phyloP scores from a whole-genome alignment of 2,888 invertebrate species.

The Pycnomerus fuliginosus region DNA sequence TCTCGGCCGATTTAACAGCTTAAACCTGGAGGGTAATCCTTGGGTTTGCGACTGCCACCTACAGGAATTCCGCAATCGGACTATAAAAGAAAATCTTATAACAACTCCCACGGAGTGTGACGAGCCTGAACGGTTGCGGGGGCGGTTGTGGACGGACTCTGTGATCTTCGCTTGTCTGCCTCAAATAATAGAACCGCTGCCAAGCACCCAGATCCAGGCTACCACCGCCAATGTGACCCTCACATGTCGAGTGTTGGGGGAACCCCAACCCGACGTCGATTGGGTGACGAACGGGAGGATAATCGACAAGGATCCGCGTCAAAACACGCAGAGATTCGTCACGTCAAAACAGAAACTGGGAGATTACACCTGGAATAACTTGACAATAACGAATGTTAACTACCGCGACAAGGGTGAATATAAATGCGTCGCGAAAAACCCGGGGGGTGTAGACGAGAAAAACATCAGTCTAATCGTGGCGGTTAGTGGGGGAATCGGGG shows the following conservation, averaged over 20 bases:
- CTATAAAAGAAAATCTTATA: conserved; percentile 70
- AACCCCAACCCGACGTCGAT: conserved; percentile 73
- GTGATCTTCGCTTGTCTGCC: conserved; percentile 83
- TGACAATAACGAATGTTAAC: conserved; percentile 56
- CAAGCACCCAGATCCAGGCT: conserved; percentile 62
- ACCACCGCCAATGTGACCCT: conserved; percentile 68
- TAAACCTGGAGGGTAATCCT: conserved; percentile 77
- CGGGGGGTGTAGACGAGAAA: conserved; percentile 75
- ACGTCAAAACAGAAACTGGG: conserved; percentile 39
- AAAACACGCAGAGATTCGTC: conserved; percentile 52
- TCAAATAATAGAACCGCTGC: conserved; percentile 66
- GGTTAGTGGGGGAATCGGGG: conserved; percentile 17
- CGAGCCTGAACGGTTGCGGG: conserved; percentile 67
- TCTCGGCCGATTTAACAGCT: conserved; percentile 67
- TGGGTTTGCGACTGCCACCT: conserved; percentile 89
- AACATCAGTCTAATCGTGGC: conserved; percentile 64
- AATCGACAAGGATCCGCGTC: conserved; percentile 57
- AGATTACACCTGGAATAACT: conserved; percentile 58
- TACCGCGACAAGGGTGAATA: conserved; percentile 57
- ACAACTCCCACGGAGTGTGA: conserved; percentile 72
- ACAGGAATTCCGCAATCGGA: conserved; percentile 76
- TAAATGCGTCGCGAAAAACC: conserved; percentile 76
- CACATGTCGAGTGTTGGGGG: conserved; percentile 72
- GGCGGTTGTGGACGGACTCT: conserved; percentile 72
- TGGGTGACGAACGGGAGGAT: conserved; percentile 70